These are phyloP conservation scores for Desmodus rotundus DNA, from an alignment of 2,113 vertebrate genomes.

Conservation along the genomic window DNA sequence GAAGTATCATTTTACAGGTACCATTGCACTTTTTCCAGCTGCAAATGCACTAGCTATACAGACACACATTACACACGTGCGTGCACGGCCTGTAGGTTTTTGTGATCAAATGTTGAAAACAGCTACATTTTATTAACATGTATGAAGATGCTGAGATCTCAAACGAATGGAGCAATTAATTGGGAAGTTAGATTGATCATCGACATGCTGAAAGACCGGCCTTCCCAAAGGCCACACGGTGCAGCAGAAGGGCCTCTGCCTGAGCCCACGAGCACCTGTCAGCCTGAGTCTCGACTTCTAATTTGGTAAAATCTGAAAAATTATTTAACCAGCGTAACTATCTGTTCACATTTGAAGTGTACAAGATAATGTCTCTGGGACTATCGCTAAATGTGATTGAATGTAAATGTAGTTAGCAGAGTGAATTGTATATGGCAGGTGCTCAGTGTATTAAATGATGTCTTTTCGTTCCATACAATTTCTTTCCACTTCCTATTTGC, in stretches of 20 bases:
- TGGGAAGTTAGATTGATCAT: not conserved
- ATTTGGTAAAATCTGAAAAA: not conserved
- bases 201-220: not conserved
- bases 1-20: constrained; percentile 5
- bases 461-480: not conserved
- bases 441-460: not conserved
- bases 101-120: not conserved
- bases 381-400: not conserved
- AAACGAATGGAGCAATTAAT: not conserved
- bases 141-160: not conserved
- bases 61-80: not conserved
- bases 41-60: not conserved
- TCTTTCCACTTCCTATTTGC: not conserved
- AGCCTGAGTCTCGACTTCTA: not conserved
- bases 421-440: not conserved
- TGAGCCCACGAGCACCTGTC: not conserved
- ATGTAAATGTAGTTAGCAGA: not conserved
- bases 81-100: not conserved
- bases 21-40: not conserved
- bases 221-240: not conserved
- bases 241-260: not conserved
- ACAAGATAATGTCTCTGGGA: not conserved
- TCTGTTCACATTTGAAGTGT: not conserved
- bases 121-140: not conserved
- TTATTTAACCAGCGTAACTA: not conserved